Percentiles rank a stretch among this genome's conserved stretches.
Evolutionary conservation across 2,113 vertebrate genomes (phyloP).

Genomic region (Caranx melampygus): DNA sequence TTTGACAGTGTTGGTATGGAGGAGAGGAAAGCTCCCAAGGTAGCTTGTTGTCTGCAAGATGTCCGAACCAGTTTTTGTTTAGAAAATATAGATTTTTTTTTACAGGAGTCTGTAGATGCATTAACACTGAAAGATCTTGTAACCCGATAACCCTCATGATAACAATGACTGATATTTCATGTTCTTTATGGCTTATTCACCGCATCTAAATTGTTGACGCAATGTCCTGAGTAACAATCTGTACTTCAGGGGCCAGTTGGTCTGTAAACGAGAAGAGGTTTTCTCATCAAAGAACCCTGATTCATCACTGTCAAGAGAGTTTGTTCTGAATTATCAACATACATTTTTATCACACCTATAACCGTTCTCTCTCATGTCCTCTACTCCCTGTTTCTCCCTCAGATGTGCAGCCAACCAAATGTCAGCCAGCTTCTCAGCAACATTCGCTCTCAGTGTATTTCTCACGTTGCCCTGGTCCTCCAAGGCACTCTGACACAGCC

Average conservation of each 20-base stretch:
- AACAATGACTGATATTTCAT: background rate
- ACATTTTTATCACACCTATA: constrained; percentile 21
- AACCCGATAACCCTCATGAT: background rate
- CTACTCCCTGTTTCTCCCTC: constrained; percentile 32
- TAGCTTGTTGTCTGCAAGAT: constrained; percentile 63
- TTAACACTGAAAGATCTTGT: background rate
- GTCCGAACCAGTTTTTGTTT: background rate
- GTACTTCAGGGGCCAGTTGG: constrained; percentile 29
- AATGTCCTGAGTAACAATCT: constrained; percentile 21
- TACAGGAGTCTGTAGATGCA: background rate
- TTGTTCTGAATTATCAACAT: constrained; percentile 24
- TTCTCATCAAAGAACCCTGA: constrained; percentile 12
- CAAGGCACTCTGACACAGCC: constrained; percentile 95
- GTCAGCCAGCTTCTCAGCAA: constrained; percentile 99
- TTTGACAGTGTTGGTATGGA: constrained; percentile 99
- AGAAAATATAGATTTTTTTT: background rate
- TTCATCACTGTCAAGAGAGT: constrained; percentile 16
- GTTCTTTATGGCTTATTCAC: background rate
- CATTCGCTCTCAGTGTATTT: constrained; percentile 99
- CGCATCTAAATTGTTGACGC: constrained; percentile 3
- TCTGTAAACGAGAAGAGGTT: constrained; percentile 13
- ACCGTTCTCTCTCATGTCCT: background rate
- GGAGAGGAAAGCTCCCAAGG: constrained; percentile 99
- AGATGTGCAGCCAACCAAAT: constrained; percentile 98
- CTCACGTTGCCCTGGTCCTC: constrained; percentile 94